These are phyloP conservation scores for Monomorium pharaonis DNA, from an alignment of 1,140 invertebrate species.

Conservation along the genomic window DNA sequence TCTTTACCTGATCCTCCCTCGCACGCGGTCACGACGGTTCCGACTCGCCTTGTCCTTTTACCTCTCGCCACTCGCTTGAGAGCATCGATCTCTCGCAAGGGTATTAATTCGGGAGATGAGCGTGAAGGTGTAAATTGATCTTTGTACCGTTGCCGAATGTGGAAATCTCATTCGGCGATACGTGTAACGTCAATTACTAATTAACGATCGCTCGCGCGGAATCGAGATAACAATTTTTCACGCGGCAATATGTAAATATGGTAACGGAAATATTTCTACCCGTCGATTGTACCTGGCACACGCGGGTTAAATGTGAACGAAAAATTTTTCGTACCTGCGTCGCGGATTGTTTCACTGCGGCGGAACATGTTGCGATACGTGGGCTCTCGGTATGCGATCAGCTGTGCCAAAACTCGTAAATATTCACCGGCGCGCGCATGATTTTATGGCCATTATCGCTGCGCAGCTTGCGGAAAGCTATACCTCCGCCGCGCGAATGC, in stretches of 20 bases:
- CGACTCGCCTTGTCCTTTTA: neutral
- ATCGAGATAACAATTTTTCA: constrained; percentile 1
- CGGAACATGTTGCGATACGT: neutral
- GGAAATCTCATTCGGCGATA: neutral
- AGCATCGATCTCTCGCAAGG: constrained; percentile 24
- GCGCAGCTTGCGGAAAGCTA: constrained; percentile 30
- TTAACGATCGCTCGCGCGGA: neutral
- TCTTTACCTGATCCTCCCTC: neutral
- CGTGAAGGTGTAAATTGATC: neutral
- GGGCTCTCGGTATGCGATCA: constrained; percentile 22
- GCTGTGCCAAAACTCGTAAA: constrained; percentile 50
- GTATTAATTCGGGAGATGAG: constrained; percentile 14
- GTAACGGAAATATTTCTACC: neutral
- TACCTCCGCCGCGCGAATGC: neutral
- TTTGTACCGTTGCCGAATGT: neutral
- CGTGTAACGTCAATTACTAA: neutral
- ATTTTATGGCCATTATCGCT: constrained; percentile 27
- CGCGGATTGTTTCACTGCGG: neutral
- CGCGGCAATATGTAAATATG: neutral
- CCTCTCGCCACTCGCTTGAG: neutral
- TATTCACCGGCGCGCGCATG: constrained; percentile 20
- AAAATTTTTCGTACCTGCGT: constrained; percentile 21
- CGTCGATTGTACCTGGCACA: neutral
- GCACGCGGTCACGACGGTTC: neutral
- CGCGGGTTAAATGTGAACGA: neutral